Evolutionary conservation across 2,797 vertebrate genomes (phyloP), one percentile per base, ranked within the genome.

Genomic region (Micropoecilia bifurca): DNA sequence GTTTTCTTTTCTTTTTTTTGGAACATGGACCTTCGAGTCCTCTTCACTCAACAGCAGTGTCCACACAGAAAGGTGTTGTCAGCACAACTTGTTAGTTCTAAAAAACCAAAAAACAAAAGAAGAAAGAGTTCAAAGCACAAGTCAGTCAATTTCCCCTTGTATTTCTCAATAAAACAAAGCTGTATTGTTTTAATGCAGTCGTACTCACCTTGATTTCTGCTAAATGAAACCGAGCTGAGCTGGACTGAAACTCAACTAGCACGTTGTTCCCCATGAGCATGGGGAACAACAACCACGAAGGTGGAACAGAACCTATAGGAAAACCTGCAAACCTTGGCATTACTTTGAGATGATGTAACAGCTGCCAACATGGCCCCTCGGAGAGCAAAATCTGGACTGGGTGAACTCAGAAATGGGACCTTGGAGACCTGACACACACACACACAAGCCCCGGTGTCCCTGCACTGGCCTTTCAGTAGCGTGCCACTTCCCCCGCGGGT

Each of bases 381-480:
- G 87, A 93, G 87, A 89, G 86, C 78, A 71, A 81, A 91, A 88
- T 85, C 89, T 93, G 90, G 92, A 91, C 88, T 83, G 80, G 78
- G 57, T 82, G 91, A 91, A 91, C 83, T 91, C 84, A 84, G 85
- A 85, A 85, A 83, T 84, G 87, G 86, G 87, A 87, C 93, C 92
- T 89, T 61, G 71, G 93, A 93, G 92, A 93, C 86, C 85, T 93
- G 91, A 93, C 91, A 93, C 88, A 91, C 89, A 91, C 89, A 91
- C 89, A 69, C 66, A 36, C 90, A 89, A 83, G 87, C 86, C 77
- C 86, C 81, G 76, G 87, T 90, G 89, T 90, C 86, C 87, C 68
- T 83, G 85, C 88, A 90, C 82, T 80, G 63, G 87, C 83, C 90
- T 89, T 94, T 94, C 90, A 92, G 92, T 89, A 77, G 78, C 77